Evolutionary conservation across 2,888 invertebrate genomes (phyloP).

Genomic region (Oxystoma pomonae): DNA sequence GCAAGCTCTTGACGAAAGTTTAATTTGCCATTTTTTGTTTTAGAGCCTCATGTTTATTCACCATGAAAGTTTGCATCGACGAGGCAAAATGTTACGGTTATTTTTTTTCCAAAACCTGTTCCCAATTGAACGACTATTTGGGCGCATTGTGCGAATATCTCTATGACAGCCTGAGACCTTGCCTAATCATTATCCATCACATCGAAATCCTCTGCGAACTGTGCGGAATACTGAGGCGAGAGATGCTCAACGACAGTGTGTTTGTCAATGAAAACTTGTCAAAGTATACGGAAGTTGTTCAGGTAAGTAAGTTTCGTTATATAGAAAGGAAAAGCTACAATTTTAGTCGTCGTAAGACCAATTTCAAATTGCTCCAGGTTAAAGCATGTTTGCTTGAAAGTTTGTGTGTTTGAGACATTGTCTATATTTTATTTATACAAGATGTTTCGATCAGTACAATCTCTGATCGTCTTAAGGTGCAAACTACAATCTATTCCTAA

Average conservation of each 20-base stretch:
- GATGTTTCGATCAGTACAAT: too few relatives aligned
- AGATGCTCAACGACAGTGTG: conserved; percentile 87
- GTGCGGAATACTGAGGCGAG: conserved; percentile 86
- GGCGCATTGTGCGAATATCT: conserved; percentile 79
- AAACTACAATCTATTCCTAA: too few relatives aligned
- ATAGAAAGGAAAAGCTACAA: background rate
- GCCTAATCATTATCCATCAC: conserved; percentile 95
- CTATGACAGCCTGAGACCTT: conserved; percentile 89
- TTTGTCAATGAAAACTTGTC: conserved; percentile 72
- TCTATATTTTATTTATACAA: too few relatives aligned
- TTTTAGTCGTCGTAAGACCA: too few relatives aligned
- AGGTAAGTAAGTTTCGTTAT: background rate
- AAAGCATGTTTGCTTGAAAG: too few relatives aligned
- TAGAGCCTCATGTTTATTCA: conserved; percentile 82
- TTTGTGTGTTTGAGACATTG: too few relatives aligned
- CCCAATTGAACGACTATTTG: conserved; percentile 52
- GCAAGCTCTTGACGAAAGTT: too few relatives aligned
- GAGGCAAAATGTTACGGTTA: conserved; percentile 89
- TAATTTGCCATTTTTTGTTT: too few relatives aligned
- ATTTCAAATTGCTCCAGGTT: too few relatives aligned
- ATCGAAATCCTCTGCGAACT: conserved; percentile 96
- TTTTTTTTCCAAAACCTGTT: conserved; percentile 73
- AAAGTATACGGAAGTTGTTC: conserved; percentile 73
- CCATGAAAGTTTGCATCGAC: conserved; percentile 91
- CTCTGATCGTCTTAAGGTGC: too few relatives aligned